These are phyloP conservation scores for Erethizon dorsatum DNA, from an alignment of 2,797 vertebrate genomes.

Conservation along the genomic window DNA sequence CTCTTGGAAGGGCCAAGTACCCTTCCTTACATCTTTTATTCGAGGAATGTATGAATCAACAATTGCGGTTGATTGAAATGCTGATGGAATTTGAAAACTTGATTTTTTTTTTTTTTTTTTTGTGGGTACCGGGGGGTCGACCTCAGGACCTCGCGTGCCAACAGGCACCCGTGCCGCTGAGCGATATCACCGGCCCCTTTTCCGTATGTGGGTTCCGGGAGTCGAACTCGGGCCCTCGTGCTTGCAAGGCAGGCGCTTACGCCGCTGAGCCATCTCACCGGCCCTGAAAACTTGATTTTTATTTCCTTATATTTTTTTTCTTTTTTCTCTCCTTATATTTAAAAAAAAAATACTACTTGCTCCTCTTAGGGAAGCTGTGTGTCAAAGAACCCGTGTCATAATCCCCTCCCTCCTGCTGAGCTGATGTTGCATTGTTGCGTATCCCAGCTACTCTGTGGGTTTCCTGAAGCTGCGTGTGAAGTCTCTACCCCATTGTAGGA, in stretches of 20 bases:
- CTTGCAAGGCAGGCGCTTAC: no score
- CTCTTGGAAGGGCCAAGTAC: conserved; percentile 88
- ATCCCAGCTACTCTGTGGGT: conserved; percentile 98
- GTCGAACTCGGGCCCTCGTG: no score
- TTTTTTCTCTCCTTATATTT: no score
- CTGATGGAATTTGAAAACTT: conserved; percentile 93
- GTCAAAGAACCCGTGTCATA: conserved; percentile 96
- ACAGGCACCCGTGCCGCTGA: no score
- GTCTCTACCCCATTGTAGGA: conserved; percentile 99
- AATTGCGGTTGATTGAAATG: conserved; percentile 92
- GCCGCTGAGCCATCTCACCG: no score
- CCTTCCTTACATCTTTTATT: conserved; percentile 76
- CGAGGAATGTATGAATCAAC: conserved; percentile 87
- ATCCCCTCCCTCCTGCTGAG: conserved; percentile 92
- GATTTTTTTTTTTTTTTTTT: conserved; percentile 84
- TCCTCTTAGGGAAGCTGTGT: conserved; percentile 95
- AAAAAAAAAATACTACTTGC: conserved; percentile 84
- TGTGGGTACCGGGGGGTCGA: no score
- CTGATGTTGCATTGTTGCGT: conserved; percentile 93
- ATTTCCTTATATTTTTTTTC: no score
- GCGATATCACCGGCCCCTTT: no score
- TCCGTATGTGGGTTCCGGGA: no score
- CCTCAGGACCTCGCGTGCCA: no score
- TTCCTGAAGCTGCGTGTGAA: conserved; percentile 94
- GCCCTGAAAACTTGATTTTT: conserved; percentile 85